phyloP scores from a whole-genome alignment of 2,888 invertebrate species.

The Oscheius onirici region DNA sequence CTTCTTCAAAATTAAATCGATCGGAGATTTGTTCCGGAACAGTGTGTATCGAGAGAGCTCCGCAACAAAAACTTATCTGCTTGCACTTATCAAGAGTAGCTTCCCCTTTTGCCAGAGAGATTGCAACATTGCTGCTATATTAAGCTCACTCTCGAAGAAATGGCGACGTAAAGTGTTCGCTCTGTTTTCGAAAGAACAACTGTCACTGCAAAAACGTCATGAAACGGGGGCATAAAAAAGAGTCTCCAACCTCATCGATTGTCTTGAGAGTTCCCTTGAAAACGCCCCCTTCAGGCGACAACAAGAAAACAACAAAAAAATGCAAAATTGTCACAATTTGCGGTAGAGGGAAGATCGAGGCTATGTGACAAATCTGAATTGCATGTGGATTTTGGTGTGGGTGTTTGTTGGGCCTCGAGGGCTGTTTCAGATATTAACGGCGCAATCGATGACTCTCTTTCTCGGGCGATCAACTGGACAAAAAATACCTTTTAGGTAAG shows the following conservation, averaged over 20 bases:
- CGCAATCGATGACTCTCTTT: slow-evolving; percentile 22
- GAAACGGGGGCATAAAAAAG: slow-evolving; percentile 8
- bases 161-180: background rate
- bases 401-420: slow-evolving; percentile 10
- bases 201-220: slow-evolving; percentile 7
- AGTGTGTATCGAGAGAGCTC: slow-evolving; percentile 1
- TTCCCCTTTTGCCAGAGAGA: background rate
- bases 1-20: slow-evolving; percentile 1
- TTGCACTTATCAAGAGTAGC: background rate
- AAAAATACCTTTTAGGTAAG: background rate
- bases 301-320: background rate
- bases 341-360: background rate
- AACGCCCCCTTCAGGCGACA: background rate
- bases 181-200: slow-evolving; percentile 7
- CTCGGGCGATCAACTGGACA: background rate
- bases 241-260: slow-evolving; percentile 3
- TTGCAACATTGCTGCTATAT: background rate
- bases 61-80: slow-evolving; percentile 11
- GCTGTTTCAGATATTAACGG: slow-evolving; percentile 25
- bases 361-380: slow-evolving; percentile 8
- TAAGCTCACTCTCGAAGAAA: slow-evolving; percentile 1
- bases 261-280: background rate
- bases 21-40: background rate
- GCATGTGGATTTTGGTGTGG: slow-evolving; percentile 12
- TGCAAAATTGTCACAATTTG: background rate